Percentiles rank a stretch among this genome's conserved stretches.
Evolutionary conservation across 2,888 invertebrate species (phyloP).

Genomic region (Eurytoma californica): DNA sequence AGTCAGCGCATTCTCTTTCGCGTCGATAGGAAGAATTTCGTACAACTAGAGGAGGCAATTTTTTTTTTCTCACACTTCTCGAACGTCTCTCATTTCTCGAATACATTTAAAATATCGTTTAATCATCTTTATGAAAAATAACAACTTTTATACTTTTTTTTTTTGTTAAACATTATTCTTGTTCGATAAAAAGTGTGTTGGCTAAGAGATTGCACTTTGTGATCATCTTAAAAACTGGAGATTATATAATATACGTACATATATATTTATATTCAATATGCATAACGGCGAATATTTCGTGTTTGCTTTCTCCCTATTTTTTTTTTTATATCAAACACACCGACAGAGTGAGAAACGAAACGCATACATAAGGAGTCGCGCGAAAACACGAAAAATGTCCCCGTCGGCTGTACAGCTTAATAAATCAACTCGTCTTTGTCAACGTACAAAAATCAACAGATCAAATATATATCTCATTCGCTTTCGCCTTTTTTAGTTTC

Average conservation of each 20-base stretch:
- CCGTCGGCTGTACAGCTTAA: constrained; percentile 10
- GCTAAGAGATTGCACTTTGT: constrained; percentile 75
- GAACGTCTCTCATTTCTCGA: constrained; percentile 32
- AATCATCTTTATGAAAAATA: constrained; percentile 73
- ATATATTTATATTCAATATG: constrained; percentile 54
- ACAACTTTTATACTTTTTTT: constrained; percentile 73
- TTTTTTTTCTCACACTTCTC: constrained; percentile 59
- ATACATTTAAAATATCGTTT: constrained; percentile 55
- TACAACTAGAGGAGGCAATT: constrained; percentile 70
- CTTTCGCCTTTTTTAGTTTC: background rate
- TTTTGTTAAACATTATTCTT: constrained; percentile 53
- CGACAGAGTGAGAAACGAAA: constrained; percentile 36
- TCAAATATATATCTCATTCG: background rate
- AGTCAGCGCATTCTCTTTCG: constrained; percentile 65
- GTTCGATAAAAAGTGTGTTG: constrained; percentile 72
- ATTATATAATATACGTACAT: constrained; percentile 61
- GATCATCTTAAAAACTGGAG: constrained; percentile 73
- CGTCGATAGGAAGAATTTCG: constrained; percentile 68
- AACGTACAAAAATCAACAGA: constrained; percentile 17
- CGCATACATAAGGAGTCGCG: constrained; percentile 11
- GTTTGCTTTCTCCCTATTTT: constrained; percentile 50
- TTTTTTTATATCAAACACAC: constrained; percentile 54
- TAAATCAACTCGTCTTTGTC: constrained; percentile 9
- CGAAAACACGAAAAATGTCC: constrained; percentile 21
- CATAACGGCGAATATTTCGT: constrained; percentile 55